A percentile compares a stretch with the other conserved stretches of the same genome.
phyloP scores from a whole-genome alignment of 2,113 vertebrate species.

The Paradoxurus hermaphroditus region DNA sequence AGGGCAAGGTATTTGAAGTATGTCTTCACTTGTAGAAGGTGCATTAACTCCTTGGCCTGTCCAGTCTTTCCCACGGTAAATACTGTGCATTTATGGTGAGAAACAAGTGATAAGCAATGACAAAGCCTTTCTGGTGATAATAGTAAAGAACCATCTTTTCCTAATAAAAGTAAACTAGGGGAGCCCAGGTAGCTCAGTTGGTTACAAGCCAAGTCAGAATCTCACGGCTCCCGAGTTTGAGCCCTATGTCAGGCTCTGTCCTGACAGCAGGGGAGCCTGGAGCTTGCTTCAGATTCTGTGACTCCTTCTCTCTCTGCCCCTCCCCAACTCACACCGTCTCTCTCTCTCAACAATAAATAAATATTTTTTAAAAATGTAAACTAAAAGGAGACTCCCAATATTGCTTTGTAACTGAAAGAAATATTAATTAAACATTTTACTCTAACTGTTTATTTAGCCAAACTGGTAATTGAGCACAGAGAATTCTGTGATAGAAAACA shows the following conservation, averaged over 20 bases:
- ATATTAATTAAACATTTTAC: neutral
- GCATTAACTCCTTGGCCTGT: neutral
- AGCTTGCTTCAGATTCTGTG: no score
- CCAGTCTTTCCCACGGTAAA: neutral
- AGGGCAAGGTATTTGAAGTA: neutral
- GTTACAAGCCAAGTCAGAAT: no score
- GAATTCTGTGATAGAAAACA: neutral
- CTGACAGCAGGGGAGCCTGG: no score
- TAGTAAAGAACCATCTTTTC: neutral
- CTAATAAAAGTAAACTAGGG: neutral
- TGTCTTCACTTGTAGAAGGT: neutral
- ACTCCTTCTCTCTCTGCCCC: no score
- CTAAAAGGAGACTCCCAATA: neutral
- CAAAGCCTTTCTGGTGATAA: neutral
- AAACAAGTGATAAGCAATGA: neutral
- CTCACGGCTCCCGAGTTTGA: no score
- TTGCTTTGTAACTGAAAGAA: neutral
- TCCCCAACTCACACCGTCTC: no score
- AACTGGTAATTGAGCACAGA: neutral
- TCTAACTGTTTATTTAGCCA: neutral
- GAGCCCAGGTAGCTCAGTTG: no score
- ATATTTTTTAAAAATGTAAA: neutral
- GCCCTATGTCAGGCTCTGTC: no score
- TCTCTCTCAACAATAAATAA: no score
- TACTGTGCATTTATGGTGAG: neutral